Conservation (phyloP, 1,140 invertebrate genomes). For the Bacillus rossius region DNA sequence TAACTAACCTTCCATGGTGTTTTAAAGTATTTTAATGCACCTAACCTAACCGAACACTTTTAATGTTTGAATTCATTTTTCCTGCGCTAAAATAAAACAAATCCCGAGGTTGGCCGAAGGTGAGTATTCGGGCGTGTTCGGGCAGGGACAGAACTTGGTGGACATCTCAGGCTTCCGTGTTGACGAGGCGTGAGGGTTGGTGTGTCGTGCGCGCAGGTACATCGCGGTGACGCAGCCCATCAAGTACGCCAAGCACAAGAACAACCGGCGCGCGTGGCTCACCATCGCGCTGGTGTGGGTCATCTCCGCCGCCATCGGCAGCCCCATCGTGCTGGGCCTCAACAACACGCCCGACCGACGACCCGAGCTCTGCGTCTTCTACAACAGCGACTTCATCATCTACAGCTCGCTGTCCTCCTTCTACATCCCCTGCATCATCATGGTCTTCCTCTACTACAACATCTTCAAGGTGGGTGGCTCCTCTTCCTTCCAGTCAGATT, state of each 20-base stretch:
- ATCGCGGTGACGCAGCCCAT: conserved; percentile 98
- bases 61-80: too few relatives aligned
- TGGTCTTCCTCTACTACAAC: conserved; percentile 97
- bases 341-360: conserved; percentile 81
- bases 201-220: conserved; percentile 71
- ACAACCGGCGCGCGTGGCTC: conserved; percentile 88
- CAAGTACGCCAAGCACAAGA: conserved; percentile 98
- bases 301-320: conserved; percentile 93
- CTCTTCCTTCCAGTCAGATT: neutral
- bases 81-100: too few relatives aligned
- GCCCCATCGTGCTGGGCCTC: conserved; percentile 92
- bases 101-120: too few relatives aligned
- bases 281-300: conserved; percentile 97
- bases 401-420: conserved; percentile 97
- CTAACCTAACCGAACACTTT: too few relatives aligned
- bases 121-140: too few relatives aligned
- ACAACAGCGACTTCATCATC: conserved; percentile 97
- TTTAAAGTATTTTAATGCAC: too few relatives aligned
- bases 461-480: conserved; percentile 83
- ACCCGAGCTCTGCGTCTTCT: conserved; percentile 86
- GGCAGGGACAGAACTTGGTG: too few relatives aligned
- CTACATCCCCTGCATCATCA: conserved; percentile 98
- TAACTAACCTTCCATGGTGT: too few relatives aligned
- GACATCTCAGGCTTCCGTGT: too few relatives aligned
- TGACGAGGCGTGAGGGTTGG: too few relatives aligned